phyloP scores from a whole-genome alignment of 2,797 vertebrate genomes.

The Dallia pectoralis region DNA sequence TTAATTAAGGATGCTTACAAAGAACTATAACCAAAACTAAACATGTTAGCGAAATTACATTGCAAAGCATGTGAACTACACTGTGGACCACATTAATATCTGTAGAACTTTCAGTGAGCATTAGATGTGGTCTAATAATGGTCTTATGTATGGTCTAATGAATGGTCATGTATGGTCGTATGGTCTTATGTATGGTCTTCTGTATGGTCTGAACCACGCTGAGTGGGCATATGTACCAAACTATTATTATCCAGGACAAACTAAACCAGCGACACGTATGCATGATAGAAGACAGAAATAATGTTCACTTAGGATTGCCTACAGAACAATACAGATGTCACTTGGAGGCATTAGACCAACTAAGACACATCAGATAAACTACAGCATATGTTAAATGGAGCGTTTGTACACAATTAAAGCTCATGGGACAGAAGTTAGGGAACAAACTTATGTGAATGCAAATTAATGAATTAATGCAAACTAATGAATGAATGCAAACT shows the following conservation, averaged over 20 bases:
- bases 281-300: neutral
- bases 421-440: neutral
- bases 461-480: neutral
- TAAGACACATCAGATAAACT: neutral
- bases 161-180: too few species aligned
- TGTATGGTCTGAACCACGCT: neutral
- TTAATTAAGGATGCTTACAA: too few species aligned
- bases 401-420: neutral
- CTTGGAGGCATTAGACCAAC: neutral
- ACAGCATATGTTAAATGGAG: neutral
- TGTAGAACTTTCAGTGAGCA: too few species aligned
- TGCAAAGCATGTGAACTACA: too few species aligned
- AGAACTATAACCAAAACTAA: too few species aligned
- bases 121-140: too few species aligned
- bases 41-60: too few species aligned
- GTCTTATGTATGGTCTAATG: too few species aligned
- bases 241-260: neutral
- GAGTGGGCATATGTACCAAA: neutral
- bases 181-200: too few species aligned
- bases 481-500: neutral
- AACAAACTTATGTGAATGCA: neutral
- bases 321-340: neutral
- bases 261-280: neutral
- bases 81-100: too few species aligned
- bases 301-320: neutral